Evolutionary conservation across 1,140 invertebrate species (phyloP).

Genomic region (Uloborus diversus): DNA sequence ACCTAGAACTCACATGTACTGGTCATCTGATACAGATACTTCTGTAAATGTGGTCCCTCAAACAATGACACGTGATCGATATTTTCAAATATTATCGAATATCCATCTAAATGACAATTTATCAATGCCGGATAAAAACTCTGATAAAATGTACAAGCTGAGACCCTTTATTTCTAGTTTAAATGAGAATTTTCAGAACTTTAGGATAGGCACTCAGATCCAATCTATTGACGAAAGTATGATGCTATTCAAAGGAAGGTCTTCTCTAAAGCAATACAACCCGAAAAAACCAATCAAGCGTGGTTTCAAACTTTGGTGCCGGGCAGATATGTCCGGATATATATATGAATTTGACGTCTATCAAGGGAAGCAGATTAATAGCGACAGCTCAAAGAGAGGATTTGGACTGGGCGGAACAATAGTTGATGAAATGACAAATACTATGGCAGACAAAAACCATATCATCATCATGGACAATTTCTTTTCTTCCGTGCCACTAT

Average conservation of each 20-base stretch:
- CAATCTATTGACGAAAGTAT: slow-evolving; percentile 20
- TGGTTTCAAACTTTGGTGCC: slow-evolving; percentile 13
- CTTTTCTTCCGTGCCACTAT: background rate
- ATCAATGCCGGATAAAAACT: background rate
- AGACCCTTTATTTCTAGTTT: background rate
- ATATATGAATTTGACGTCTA: slow-evolving; percentile 28
- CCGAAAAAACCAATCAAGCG: slow-evolving; percentile 7
- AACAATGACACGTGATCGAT: background rate
- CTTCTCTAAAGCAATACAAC: slow-evolving; percentile 14
- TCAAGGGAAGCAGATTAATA: slow-evolving; percentile 2
- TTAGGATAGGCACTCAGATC: background rate
- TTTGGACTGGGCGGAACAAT: background rate
- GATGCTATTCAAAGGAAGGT: background rate
- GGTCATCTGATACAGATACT: slow-evolving; percentile 2
- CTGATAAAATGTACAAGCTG: background rate
- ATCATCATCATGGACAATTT: slow-evolving; percentile 16
- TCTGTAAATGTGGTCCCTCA: background rate
- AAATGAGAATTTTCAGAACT: background rate
- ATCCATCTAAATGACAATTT: background rate
- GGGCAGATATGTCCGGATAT: slow-evolving; percentile 34
- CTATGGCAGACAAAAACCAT: slow-evolving; percentile 6
- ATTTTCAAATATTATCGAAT: background rate
- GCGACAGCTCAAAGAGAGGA: background rate
- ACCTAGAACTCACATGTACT: background rate
- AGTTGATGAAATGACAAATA: slow-evolving; percentile 4